phyloP scores from a whole-genome alignment of 2,113 vertebrate genomes.

The Arenaria interpres region DNA sequence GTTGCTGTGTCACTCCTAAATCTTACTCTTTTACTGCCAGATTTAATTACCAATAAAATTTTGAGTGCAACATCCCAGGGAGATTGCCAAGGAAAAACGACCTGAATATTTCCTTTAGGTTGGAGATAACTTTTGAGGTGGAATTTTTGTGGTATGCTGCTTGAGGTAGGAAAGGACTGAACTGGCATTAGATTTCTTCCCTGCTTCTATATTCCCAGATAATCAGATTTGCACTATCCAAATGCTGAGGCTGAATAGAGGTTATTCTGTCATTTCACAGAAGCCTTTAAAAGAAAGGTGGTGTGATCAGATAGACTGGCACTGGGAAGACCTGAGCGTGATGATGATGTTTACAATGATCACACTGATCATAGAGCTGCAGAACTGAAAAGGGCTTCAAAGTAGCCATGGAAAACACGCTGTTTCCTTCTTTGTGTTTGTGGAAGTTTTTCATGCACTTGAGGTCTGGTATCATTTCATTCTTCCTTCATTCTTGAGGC shows the following conservation, averaged over 20 bases:
- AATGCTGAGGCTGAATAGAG: neutral
- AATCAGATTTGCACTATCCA: neutral
- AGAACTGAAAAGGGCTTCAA: neutral
- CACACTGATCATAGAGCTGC: neutral
- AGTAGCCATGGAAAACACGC: neutral
- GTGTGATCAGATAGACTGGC: neutral
- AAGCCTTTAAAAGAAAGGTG: neutral
- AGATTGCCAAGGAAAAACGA: neutral
- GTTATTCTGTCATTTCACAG: neutral
- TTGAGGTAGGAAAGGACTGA: neutral
- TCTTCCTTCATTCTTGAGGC: neutral
- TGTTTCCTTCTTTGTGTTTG: neutral
- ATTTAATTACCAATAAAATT: neutral
- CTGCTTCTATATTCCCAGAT: neutral
- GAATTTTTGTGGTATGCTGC: neutral
- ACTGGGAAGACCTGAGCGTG: rapidly evolving
- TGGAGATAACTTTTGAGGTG: neutral
- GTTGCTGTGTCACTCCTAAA: neutral
- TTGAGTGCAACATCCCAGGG: neutral
- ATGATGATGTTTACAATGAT: neutral
- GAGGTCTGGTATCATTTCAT: neutral
- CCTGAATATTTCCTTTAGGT: neutral
- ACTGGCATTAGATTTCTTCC: neutral
- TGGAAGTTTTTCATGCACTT: neutral
- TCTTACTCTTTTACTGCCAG: neutral